These are phyloP conservation scores for Premnoplex brunnescens DNA, from an alignment of 2,797 vertebrate species.

Conservation along the genomic window DNA sequence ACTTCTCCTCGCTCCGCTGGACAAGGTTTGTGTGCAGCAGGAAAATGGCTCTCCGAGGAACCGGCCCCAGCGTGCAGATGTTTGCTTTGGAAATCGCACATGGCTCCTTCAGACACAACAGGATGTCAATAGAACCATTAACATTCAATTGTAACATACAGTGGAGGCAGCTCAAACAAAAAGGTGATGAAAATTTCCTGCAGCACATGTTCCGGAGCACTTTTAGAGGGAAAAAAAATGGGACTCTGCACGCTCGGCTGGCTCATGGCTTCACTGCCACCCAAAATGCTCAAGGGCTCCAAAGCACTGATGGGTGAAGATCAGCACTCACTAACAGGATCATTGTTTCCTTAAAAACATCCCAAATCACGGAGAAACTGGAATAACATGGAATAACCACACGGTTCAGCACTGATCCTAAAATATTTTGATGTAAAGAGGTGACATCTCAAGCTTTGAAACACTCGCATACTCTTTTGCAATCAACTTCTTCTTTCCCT, in stretches of 20 bases:
- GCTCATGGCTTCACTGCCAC: not conserved
- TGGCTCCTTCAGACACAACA: conserved; percentile 68
- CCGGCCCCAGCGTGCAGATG: conserved; percentile 6
- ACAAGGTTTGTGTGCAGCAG: not conserved
- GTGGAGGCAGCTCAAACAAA: conserved; percentile 12
- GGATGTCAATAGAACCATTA: conserved; percentile 54
- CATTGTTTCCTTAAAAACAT: not conserved
- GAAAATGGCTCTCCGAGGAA: conserved; percentile 51
- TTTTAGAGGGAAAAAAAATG: not conserved
- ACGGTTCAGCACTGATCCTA: not conserved
- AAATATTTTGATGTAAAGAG: not conserved
- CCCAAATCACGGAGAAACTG: not conserved
- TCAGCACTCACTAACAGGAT: accelerated
- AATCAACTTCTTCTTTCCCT: not conserved
- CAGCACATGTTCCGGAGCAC: not conserved
- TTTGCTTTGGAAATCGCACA: conserved; percentile 62
- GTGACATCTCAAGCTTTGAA: not conserved
- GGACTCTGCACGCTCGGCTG: not conserved
- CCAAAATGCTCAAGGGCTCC: not conserved
- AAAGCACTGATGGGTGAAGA: accelerated
- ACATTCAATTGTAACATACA: not conserved
- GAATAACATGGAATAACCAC: not conserved
- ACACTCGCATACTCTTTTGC: accelerated
- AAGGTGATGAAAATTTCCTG: conserved; percentile 56
- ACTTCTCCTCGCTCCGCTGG: not conserved